Conservation (phyloP, 2,888 invertebrate genomes). For the Limnephilus lunatus region DNA sequence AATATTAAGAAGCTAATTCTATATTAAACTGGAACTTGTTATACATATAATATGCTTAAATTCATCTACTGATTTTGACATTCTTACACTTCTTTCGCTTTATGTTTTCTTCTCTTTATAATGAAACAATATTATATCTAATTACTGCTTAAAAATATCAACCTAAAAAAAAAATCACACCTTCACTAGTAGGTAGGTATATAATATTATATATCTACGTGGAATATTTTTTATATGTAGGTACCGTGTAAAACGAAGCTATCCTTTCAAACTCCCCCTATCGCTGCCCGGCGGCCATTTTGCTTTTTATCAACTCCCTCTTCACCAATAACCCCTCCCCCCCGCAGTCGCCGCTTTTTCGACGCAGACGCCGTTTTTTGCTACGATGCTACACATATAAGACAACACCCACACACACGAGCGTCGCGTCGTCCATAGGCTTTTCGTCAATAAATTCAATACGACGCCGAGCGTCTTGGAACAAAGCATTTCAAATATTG, state of each 20-base stretch:
- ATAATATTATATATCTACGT: neutral
- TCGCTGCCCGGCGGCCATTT: conserved; percentile 52
- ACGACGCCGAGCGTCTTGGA: neutral
- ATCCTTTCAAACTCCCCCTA: neutral
- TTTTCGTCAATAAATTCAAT: neutral
- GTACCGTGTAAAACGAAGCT: neutral
- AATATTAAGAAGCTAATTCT: too few species aligned
- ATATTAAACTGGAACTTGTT: neutral
- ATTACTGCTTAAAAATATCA: too few species aligned
- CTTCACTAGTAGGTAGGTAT: too few species aligned
- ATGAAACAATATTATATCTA: too few species aligned
- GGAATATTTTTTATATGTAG: neutral
- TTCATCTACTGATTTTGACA: neutral
- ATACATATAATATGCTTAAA: neutral
- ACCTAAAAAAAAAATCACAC: too few species aligned
- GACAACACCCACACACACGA: conserved; percentile 2
- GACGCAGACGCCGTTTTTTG: conserved; percentile 58
- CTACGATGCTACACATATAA: conserved; percentile 7
- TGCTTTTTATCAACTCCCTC: conserved; percentile 44
- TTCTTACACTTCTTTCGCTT: neutral
- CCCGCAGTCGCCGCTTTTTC: conserved; percentile 48
- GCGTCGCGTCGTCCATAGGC: neutral
- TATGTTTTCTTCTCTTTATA: too few species aligned
- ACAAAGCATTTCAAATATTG: neutral
- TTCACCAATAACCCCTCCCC: neutral